phyloP scores from a whole-genome alignment of 2,113 vertebrate genomes.

The Phycodurus eques region DNA sequence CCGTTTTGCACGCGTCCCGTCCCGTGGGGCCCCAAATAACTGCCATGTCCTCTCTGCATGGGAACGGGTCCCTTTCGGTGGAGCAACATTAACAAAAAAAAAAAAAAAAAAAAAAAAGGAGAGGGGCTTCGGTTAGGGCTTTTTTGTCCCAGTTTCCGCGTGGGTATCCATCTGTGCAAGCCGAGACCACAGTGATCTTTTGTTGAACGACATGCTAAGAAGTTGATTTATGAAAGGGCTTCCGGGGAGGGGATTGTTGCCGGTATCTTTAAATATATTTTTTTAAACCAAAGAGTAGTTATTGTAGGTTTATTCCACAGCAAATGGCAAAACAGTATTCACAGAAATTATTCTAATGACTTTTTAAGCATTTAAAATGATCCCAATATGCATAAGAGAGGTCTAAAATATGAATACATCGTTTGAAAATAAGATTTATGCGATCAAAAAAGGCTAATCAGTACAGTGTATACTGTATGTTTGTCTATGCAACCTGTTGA shows the following conservation, averaged over 20 bases:
- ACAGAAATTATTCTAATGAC: too few relatives aligned
- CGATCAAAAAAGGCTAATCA: not conserved
- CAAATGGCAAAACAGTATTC: not conserved
- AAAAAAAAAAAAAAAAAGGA: slow-evolving; percentile 34
- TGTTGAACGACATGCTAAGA: slow-evolving; percentile 46
- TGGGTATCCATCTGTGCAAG: slow-evolving; percentile 74
- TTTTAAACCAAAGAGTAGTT: not conserved
- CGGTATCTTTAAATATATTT: not conserved
- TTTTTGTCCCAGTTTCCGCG: slow-evolving; percentile 68
- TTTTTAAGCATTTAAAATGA: too few relatives aligned
- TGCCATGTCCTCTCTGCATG: slow-evolving; percentile 54
- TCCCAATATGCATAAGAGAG: not conserved
- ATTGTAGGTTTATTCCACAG: not conserved
- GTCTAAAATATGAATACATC: not conserved
- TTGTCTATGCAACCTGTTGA: not conserved
- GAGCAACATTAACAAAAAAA: slow-evolving; percentile 2
- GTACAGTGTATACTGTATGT: not conserved
- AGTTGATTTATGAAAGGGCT: slow-evolving; percentile 18
- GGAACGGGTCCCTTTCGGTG: slow-evolving; percentile 40
- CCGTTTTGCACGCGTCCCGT: slow-evolving; percentile 57
- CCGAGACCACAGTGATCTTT: slow-evolving; percentile 47
- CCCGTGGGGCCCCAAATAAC: slow-evolving; percentile 66
- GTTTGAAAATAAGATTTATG: not conserved
- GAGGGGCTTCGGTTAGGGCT: slow-evolving; percentile 62
- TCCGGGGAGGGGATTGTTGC: not conserved